A percentile compares a stretch with the other conserved stretches of the same genome.
phyloP scores from a whole-genome alignment of 2,888 invertebrate species.

The Barypeithes pellucidus region DNA sequence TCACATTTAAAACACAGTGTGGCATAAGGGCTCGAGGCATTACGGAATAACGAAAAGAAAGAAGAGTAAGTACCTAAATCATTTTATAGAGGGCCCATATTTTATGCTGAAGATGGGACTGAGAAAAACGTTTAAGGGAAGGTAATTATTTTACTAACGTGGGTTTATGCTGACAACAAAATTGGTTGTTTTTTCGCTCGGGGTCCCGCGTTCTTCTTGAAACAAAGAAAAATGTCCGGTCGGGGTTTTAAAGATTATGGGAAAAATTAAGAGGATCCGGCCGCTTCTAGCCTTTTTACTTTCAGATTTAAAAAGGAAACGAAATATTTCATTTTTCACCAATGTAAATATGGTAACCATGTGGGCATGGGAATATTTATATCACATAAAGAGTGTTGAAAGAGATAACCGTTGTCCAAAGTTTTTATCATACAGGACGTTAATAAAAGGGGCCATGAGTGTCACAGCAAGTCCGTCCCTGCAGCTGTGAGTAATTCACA shows the following conservation, averaged over 20 bases:
- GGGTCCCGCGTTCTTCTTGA: constrained; percentile 1
- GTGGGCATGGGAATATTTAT: no score
- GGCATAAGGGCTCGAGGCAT: constrained; percentile 25
- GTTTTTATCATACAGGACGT: no score
- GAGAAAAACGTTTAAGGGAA: constrained; percentile 23
- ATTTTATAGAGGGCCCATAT: constrained; percentile 34
- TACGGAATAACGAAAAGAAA: constrained; percentile 27
- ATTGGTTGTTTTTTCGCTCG: constrained; percentile 13
- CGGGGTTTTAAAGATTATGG: background rate
- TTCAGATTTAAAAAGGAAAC: no score
- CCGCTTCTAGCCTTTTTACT: no score
- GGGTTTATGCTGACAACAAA: constrained; percentile 25
- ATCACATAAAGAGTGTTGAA: no score
- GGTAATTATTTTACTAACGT: constrained; percentile 26
- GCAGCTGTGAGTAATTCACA: no score
- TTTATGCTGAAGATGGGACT: constrained; percentile 28
- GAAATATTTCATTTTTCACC: no score
- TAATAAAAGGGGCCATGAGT: no score
- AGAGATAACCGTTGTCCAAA: no score
- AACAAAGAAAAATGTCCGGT: background rate
- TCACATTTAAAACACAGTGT: constrained; percentile 34
- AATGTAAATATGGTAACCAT: no score
- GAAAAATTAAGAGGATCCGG: no score
- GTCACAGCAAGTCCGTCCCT: no score
- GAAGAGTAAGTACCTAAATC: constrained; percentile 28